phyloP scores from a whole-genome alignment of 2,888 invertebrate species.

The Idaea straminata region DNA sequence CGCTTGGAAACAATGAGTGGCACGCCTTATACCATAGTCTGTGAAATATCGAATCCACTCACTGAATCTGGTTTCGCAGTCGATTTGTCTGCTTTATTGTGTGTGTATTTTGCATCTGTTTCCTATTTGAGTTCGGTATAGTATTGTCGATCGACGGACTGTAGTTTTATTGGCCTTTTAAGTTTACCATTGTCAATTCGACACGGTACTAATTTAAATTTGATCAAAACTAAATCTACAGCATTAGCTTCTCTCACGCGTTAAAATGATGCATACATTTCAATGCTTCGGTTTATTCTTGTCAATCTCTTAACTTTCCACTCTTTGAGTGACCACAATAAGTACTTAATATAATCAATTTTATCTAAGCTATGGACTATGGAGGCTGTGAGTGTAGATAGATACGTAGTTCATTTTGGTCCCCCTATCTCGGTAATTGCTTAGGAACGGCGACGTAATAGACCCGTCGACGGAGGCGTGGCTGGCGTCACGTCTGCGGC shows the following conservation, averaged over 20 bases:
- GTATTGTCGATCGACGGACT: slow-evolving; percentile 26
- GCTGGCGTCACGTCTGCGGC: slow-evolving; percentile 70
- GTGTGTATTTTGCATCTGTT: slow-evolving; percentile 51
- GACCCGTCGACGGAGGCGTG: slow-evolving; percentile 65
- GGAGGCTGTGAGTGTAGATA: slow-evolving; percentile 31
- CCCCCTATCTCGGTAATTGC: slow-evolving; percentile 44
- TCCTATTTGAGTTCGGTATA: slow-evolving; percentile 42
- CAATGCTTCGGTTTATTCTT: neutral
- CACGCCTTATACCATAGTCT: slow-evolving; percentile 49
- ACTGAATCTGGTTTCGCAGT: slow-evolving; percentile 59
- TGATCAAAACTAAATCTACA: neutral
- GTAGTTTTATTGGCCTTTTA: slow-evolving; percentile 40
- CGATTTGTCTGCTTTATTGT: slow-evolving; percentile 72
- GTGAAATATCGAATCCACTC: slow-evolving; percentile 58
- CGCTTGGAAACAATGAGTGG: slow-evolving; percentile 62
- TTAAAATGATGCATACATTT: neutral
- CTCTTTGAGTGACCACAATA: neutral
- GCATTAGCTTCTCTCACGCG: neutral
- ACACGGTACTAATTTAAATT: neutral
- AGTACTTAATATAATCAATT: neutral
- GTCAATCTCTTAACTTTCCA: neutral
- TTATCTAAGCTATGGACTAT: neutral
- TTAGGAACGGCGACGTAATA: slow-evolving; percentile 48
- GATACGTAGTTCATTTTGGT: slow-evolving; percentile 21
- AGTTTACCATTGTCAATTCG: slow-evolving; percentile 10